phyloP scores from a whole-genome alignment of 2,113 vertebrate genomes.

The Sinocyclocheilus rhinocerous region DNA sequence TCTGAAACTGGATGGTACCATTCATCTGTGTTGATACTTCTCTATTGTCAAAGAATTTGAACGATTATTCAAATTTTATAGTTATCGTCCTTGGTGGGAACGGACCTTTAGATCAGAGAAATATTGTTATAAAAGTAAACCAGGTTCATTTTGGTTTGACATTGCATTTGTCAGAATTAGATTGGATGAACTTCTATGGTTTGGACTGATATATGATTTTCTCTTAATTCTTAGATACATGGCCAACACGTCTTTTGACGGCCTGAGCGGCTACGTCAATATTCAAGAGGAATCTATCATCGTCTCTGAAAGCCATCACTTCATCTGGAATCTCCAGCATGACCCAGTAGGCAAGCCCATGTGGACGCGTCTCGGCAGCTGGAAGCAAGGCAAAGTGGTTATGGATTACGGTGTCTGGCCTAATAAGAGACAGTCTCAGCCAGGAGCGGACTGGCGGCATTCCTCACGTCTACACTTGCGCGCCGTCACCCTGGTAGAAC shows the following conservation, averaged over 20 bases:
- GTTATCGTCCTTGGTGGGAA: background rate
- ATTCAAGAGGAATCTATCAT: conserved; percentile 79
- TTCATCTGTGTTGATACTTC: background rate
- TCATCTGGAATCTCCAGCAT: conserved; percentile 88
- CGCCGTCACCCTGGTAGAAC: conserved; percentile 90
- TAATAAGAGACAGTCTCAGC: conserved; percentile 73
- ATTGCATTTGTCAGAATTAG: background rate
- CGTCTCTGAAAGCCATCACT: conserved; percentile 86
- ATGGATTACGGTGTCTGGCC: conserved; percentile 88
- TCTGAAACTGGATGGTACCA: background rate
- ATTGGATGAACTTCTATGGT: background rate
- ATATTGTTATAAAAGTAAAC: too few relatives aligned
- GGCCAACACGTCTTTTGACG: conserved; percentile 85
- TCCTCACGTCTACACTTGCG: conserved; percentile 80
- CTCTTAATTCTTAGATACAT: conserved; percentile 79
- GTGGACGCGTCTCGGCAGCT: conserved; percentile 87
- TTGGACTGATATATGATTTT: background rate
- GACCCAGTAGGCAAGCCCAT: conserved; percentile 85
- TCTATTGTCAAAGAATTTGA: background rate
- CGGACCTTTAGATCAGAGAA: too few relatives aligned
- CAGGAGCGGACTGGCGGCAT: conserved; percentile 67
- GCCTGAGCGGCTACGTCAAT: conserved; percentile 82
- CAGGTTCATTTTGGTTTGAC: background rate
- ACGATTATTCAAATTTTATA: background rate
- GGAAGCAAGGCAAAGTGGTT: conserved; percentile 80